Evolutionary conservation across 2,113 vertebrate species (phyloP).

Genomic region (Myrmecobius fasciatus): DNA sequence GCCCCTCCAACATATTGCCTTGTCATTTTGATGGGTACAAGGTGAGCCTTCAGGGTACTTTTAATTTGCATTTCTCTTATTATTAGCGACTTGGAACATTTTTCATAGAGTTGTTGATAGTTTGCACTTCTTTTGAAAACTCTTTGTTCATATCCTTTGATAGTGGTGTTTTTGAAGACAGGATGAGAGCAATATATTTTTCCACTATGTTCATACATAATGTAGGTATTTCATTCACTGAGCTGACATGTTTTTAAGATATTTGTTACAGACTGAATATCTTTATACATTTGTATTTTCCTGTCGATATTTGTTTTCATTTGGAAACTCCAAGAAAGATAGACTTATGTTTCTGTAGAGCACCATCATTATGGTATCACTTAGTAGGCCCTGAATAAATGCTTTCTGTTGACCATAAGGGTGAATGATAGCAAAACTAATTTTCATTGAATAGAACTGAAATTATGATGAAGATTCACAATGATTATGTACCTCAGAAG

Average conservation of each 20-base stretch:
- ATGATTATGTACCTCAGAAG: background rate
- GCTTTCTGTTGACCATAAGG: background rate
- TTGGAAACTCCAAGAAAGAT: background rate
- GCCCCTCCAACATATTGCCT: background rate
- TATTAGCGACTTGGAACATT: conserved; percentile 2
- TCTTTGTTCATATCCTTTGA: background rate
- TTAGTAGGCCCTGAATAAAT: conserved; percentile 11
- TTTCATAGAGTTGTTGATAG: background rate
- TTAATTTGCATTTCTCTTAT: conserved; percentile 1
- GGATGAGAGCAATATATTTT: background rate
- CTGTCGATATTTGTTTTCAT: background rate
- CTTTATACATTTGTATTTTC: background rate
- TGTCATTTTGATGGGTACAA: background rate
- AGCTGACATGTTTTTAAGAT: background rate
- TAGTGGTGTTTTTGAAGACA: background rate
- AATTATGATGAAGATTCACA: background rate
- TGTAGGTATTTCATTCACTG: background rate
- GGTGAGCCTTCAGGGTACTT: background rate
- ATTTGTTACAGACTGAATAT: background rate
- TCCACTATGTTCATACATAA: background rate
- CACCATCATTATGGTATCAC: background rate
- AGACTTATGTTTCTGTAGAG: conserved; percentile 19
- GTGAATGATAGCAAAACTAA: accelerated
- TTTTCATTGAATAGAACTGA: background rate
- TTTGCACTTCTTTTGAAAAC: background rate